Evolutionary conservation across 2,113 vertebrate genomes (phyloP).

Genomic region (Ceyx margarethae): DNA sequence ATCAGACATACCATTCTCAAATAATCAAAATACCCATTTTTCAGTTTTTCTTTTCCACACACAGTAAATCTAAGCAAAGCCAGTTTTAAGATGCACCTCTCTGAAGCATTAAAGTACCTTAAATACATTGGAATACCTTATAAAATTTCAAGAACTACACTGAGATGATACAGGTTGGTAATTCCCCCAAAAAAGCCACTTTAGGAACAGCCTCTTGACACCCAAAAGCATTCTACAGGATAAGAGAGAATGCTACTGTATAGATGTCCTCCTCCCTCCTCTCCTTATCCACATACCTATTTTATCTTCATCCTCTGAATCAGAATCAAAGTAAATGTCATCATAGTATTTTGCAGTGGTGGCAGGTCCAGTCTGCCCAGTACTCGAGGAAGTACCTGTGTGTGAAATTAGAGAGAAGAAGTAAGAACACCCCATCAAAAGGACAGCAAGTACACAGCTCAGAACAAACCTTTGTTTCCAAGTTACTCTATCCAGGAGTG

Average conservation of each 20-base stretch:
- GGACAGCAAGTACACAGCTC: not conserved
- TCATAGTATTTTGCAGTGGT: conserved; percentile 79
- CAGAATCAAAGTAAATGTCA: conserved; percentile 91
- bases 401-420: not conserved
- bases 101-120: not conserved
- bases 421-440: not conserved
- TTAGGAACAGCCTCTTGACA: not conserved
- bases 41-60: not conserved
- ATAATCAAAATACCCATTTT: not conserved
- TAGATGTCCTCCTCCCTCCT: not conserved
- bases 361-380: conserved; percentile 29
- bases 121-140: not conserved
- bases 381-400: conserved; percentile 68
- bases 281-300: conserved; percentile 43
- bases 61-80: not conserved
- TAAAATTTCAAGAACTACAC: not conserved
- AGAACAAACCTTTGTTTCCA: not conserved
- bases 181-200: not conserved
- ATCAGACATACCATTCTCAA: not conserved
- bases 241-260: not conserved
- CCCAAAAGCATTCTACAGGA: not conserved
- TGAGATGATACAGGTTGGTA: not conserved
- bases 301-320: conserved; percentile 89
- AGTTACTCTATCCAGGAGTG: not conserved
- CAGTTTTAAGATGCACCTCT: not conserved